Base-by-base conservation (phyloP, 1,140 invertebrate genomes). In the Diorhabda carinulata region DNA sequence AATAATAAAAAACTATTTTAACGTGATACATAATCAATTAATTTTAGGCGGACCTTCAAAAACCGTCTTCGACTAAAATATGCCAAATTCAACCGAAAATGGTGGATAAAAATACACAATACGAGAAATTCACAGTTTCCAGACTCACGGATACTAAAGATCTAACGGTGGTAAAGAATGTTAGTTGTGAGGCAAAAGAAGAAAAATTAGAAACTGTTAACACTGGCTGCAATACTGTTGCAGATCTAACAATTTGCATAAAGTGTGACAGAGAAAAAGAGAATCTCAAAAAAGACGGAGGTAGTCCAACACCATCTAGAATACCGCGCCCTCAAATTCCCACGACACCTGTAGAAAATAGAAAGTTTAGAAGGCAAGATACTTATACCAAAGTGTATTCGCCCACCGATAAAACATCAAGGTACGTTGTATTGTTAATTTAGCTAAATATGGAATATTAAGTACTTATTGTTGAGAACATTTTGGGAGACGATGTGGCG, bases 291-390 rank as follows among this genome's bases (percentile, higher is more conserved):
- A 80, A 82, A 56, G 79, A 79, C 6, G 58, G 77, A 77, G 44
- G 65, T 3, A 72, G 69, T 63, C 70, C 68, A 7, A 72, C 72
- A 52, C 74, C 74, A 57, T 80, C 78, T 44, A 79, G 82, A 45
- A 85, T 85, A 72, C 84, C 84, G 2, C 72, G 83, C 44, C 81
- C 81, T 60, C 82, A 80, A 64, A 69, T 83, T 64, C 74, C 74
- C 6, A 81, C 81, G 44, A 82, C 82, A 69, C 82, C 83, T 44
- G 80, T 80, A 69, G 82, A 83, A 40, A 77, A 76, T 62, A 74
- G 82, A 7, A 81, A 80, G 67, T 82, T 84, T 61, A 79, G 79
- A 66, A 68, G 84, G 7, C 84, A 85, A 70, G 83, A 84, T 71
- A 85, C 84, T 0, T 85, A 85, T 63, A 85, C 84, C 2, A 81